A percentile compares a stretch with the other conserved stretches of the same genome.
These are phyloP conservation scores for Metalampra italica DNA, from an alignment of 2,888 invertebrate species.

Conservation along the genomic window DNA sequence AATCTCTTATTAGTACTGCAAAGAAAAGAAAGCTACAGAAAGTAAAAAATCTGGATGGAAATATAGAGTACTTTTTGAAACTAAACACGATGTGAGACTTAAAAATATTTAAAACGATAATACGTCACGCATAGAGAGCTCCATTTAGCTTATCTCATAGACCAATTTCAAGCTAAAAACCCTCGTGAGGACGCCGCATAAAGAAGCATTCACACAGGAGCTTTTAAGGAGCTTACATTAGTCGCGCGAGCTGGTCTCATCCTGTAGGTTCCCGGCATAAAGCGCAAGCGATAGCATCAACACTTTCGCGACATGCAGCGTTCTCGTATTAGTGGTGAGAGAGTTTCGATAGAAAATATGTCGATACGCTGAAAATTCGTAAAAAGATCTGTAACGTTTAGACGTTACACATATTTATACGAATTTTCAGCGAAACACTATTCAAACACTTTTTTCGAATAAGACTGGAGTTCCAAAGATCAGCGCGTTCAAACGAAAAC, in stretches of 20 bases:
- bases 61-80: too few species aligned
- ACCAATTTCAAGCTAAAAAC: conserved; percentile 5
- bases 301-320: conserved; percentile 51
- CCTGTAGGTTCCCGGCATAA: conserved; percentile 32
- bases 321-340: conserved; percentile 30
- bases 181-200: conserved; percentile 20
- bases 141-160: conserved; percentile 5
- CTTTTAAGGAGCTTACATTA: conserved; percentile 56
- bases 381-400: not conserved
- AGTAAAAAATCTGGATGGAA: too few species aligned
- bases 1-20: too few species aligned
- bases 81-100: too few species aligned
- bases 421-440: too few species aligned
- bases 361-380: conserved; percentile 8
- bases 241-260: conserved; percentile 43
- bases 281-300: conserved; percentile 51
- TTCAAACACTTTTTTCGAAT: too few species aligned
- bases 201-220: conserved; percentile 37
- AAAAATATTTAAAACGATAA: too few species aligned
- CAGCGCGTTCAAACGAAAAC: too few species aligned
- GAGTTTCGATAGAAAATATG: not conserved
- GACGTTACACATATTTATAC: not conserved
- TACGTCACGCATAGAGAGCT: not conserved
- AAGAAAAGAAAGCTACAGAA: too few species aligned
- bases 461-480: too few species aligned